Base-by-base conservation (phyloP, 2,888 invertebrate species). In the Dasysyrphus tricinctus region DNA sequence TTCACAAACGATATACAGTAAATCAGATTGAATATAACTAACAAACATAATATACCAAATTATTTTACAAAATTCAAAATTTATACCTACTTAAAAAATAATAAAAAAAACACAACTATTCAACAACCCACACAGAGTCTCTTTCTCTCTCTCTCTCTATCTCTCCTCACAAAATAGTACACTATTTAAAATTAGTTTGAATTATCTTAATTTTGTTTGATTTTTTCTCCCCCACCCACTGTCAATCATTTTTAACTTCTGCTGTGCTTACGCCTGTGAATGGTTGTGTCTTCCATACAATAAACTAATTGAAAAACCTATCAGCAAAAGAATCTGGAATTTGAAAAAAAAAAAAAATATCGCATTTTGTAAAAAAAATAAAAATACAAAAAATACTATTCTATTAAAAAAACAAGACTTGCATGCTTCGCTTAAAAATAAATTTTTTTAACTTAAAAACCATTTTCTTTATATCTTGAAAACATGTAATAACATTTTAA, bases 221-320 rank as follows among this genome's bases (percentile, higher is more conserved):
- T 14, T 80, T 85, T 37, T 34, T 19, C 49, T 51, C 16, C 37
- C 61, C 70, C 81, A 44, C 76, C 81, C 73, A 79, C 82, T 82
- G 70, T 81, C 86, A 79, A 65, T 86, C 82, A 65, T 80, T 82
- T 86, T 72, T 78, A 72, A 74, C 82, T 82, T 95, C 95, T 95
- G 95, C 95, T 96, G 95, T 96, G 96, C 95, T 96, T 96, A 93
- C 94, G 95, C 94, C 95, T 95, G 95, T 95, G 95, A 95, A 95
- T 95, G 95, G 95, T 95, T 95, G 85, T 85, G 85, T 83, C 75
- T 76, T 83, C 73, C 57, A 79, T 79, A 76, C 57, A 75, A 61
- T 56, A 74, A 75, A 69, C 24, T 65, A 44, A 78, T 79, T 67
- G 73, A 65, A 73, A 65, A 78, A 78, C 54, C 47, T 78, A 70